Evolutionary conservation across 2,888 invertebrate species (phyloP).

Genomic region (Ischnus inquisitorius): DNA sequence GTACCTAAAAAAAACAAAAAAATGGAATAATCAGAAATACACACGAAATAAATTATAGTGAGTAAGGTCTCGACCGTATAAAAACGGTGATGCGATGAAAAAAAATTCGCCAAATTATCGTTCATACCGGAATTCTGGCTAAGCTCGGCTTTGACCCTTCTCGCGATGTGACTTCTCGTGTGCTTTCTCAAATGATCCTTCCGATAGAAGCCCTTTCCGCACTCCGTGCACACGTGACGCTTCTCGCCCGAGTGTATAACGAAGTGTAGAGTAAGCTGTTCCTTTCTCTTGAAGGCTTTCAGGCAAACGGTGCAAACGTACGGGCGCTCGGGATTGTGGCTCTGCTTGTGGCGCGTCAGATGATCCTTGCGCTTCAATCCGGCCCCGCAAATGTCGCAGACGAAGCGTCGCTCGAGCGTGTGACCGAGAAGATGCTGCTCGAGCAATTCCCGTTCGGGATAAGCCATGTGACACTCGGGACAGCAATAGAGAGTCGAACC

Average conservation of each 20-base stretch:
- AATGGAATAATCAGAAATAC: neutral
- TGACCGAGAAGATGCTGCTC: conserved; percentile 96
- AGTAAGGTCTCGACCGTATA: neutral
- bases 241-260: conserved; percentile 97
- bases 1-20: conserved; percentile 72
- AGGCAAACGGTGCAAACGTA: conserved; percentile 95
- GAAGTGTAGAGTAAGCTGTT: conserved; percentile 95
- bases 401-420: conserved; percentile 93
- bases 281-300: conserved; percentile 95
- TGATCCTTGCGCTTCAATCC: conserved; percentile 95
- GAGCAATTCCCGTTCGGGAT: conserved; percentile 93
- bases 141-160: conserved; percentile 94
- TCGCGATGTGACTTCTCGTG: conserved; percentile 93
- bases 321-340: conserved; percentile 95
- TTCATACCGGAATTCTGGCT: conserved; percentile 88
- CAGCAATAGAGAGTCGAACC: conserved; percentile 95
- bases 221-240: conserved; percentile 94
- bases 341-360: conserved; percentile 94
- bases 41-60: neutral
- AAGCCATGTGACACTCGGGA: conserved; percentile 96
- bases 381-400: conserved; percentile 96
- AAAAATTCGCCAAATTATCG: neutral
- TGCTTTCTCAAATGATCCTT: conserved; percentile 95
- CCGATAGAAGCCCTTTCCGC: conserved; percentile 95
- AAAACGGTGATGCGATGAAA: neutral